phyloP scores from a whole-genome alignment of 2,888 invertebrate species.

The Suillia variegata region DNA sequence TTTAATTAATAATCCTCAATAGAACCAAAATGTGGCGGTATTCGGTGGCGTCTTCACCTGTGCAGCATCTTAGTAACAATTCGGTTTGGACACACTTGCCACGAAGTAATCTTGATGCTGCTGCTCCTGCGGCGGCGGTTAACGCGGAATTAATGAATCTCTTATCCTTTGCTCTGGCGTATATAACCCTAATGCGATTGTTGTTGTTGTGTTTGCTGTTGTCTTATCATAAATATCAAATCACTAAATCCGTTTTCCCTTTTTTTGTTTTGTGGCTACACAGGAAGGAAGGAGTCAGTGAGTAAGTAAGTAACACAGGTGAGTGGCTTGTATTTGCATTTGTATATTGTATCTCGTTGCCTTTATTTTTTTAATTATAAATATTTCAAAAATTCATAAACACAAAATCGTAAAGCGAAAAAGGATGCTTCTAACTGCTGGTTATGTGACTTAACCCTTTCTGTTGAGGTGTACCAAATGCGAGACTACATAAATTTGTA shows the following conservation, averaged over 20 bases:
- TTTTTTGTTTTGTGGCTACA: neutral
- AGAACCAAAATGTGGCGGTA: slow-evolving; percentile 25
- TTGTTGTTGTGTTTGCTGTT: slow-evolving; percentile 27
- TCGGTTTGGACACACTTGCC: no score
- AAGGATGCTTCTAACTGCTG: no score
- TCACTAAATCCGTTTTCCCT: slow-evolving; percentile 18
- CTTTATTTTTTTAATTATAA: slow-evolving; percentile 48
- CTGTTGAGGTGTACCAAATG: no score
- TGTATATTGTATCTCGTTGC: no score
- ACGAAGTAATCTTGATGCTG: no score
- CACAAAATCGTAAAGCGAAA: neutral
- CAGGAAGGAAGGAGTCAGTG: no score
- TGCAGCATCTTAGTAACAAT: no score
- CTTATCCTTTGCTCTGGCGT: slow-evolving; percentile 1
- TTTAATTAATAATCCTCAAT: slow-evolving; percentile 46
- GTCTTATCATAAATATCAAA: slow-evolving; percentile 51
- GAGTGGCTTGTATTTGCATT: slow-evolving; percentile 32
- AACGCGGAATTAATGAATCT: slow-evolving; percentile 1
- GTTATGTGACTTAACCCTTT: no score
- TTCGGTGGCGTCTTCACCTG: no score
- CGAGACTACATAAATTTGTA: no score
- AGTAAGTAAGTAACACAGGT: no score
- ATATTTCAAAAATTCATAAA: slow-evolving; percentile 38
- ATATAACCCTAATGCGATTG: slow-evolving; percentile 45
- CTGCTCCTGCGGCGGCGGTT: slow-evolving; percentile 5